A percentile compares a stretch with the other conserved stretches of the same genome.
Evolutionary conservation across 2,888 invertebrate species (phyloP).

Genomic region (Galerucella pusilla): DNA sequence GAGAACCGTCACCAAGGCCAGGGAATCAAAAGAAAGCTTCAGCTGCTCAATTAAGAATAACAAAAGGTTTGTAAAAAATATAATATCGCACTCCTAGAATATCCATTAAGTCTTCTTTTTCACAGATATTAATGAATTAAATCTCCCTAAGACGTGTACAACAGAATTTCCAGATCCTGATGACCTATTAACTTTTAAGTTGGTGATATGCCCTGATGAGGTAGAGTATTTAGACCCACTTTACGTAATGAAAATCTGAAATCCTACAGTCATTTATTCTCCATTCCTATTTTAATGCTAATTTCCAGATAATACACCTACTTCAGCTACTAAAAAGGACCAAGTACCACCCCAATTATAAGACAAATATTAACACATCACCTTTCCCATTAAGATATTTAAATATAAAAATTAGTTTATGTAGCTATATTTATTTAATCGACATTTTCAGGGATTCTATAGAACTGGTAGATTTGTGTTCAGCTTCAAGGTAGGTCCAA

Average conservation of each 20-base stretch:
- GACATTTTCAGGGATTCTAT: slow-evolving; percentile 82
- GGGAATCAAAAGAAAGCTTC: slow-evolving; percentile 92
- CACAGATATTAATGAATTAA: slow-evolving; percentile 96
- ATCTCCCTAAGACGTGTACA: slow-evolving; percentile 95
- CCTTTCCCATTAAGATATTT: too few species aligned
- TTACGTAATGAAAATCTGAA: neutral
- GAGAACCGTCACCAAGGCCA: slow-evolving; percentile 81
- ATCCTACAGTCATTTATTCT: neutral
- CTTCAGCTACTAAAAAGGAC: too few species aligned
- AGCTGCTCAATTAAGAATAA: slow-evolving; percentile 96
- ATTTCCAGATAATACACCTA: neutral
- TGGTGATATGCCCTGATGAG: slow-evolving; percentile 97
- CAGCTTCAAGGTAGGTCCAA: slow-evolving; percentile 97
- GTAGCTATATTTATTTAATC: neutral
- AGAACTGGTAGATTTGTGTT: slow-evolving; percentile 94
- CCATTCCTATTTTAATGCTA: neutral
- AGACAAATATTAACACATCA: too few species aligned
- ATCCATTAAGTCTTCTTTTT: slow-evolving; percentile 54
- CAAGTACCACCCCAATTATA: too few species aligned
- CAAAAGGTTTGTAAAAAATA: slow-evolving; percentile 80
- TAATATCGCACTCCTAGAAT: neutral
- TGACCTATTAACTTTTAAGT: slow-evolving; percentile 94
- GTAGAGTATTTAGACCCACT: slow-evolving; percentile 60
- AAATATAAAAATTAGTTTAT: neutral
- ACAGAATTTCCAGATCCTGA: slow-evolving; percentile 97